phyloP scores from a whole-genome alignment of 2,113 vertebrate species.

The Tragelaphus imberbis region DNA sequence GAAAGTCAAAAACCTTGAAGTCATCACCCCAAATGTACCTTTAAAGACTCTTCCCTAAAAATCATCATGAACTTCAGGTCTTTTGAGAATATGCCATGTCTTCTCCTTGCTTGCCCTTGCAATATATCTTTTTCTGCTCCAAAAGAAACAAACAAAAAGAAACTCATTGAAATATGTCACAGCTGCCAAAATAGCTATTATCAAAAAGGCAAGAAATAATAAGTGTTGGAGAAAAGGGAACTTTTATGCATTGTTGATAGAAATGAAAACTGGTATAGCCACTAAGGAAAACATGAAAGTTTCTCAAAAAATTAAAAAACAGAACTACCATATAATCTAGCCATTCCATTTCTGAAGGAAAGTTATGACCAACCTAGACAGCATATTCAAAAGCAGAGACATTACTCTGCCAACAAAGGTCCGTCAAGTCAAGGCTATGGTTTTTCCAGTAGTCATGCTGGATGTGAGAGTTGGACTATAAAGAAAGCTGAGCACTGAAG shows the following conservation, averaged over 20 bases:
- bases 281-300: not conserved
- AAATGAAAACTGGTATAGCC: not conserved
- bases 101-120: not conserved
- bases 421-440: not conserved
- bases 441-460: not conserved
- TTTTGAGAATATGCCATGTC: not conserved
- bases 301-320: not conserved
- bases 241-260: not conserved
- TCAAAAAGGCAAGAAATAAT: not conserved
- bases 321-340: not conserved
- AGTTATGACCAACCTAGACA: not conserved
- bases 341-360: not conserved
- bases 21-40: not conserved
- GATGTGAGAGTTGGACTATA: not conserved
- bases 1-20: not conserved
- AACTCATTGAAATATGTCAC: not conserved
- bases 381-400: not conserved
- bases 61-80: not conserved
- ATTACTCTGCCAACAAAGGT: not conserved
- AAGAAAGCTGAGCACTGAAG: not conserved
- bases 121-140: not conserved
- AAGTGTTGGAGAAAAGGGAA: not conserved
- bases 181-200: not conserved
- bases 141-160: not conserved
- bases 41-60: not conserved